Base-by-base conservation (phyloP, 2,113 vertebrate genomes). In the Percopsis transmontana region DNA sequence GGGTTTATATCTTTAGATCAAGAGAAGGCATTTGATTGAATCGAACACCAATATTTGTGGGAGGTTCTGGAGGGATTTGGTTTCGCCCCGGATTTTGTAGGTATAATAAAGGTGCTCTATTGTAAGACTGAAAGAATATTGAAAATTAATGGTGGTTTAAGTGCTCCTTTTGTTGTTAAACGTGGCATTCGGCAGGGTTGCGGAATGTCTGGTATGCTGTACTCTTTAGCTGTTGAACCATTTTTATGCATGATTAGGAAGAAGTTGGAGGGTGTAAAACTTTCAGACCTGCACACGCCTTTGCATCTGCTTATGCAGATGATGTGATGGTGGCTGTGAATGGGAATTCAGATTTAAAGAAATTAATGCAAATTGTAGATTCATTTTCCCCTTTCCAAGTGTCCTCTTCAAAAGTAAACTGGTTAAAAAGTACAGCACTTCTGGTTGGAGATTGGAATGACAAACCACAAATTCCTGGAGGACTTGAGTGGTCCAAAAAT, bases 141-240 rank as follows among this genome's bases (percentile, higher is more conserved):
- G 10, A 73, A 66, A 20, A 13, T 63, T 18, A 72, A 58, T 23
- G 57, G 57, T 73, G 63, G 70, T 44, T 44, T 2, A 16, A 48
- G 16, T 16, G 15, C 45, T 48, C 45, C 45, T 3, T 48, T 48
- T n/a, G 45, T 7, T 16, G 16, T 48, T 48, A 5, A 3, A 4
- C 2, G 45, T 8, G 45, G 45, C 16, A 48, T 16, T 16, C 15
- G 45, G 8, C 45, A 18, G 7, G 45, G 45, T 3, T 48, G 45
- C 8, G 47, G 15, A 48, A 48, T 48, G 47, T 48, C 47, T 48
- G 47, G 47, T 5, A 19, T 48, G 47, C n/a, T n/a, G 6, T 19
- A 48, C 9, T 48, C 18, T n/a, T 5, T 66, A 44, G 21, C 52
- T 51, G 18, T 44, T 20, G 42, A 45, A 13, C 42, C 53, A 44